Evolutionary conservation across 2,113 vertebrate species (phyloP).

Genomic region (Melanotaenia duboulayi): DNA sequence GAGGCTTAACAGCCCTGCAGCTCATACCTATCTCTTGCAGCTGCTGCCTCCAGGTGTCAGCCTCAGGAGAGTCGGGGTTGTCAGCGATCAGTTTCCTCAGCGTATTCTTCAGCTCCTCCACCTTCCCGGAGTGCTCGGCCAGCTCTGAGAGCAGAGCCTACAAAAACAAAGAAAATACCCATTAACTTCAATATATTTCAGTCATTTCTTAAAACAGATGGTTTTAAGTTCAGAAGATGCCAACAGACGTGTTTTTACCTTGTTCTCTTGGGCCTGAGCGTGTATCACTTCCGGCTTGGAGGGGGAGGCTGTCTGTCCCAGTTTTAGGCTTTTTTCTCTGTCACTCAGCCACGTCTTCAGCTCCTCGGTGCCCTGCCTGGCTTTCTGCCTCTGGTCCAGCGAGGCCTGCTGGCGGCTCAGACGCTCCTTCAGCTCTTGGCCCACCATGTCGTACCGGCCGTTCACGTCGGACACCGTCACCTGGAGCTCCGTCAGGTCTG

Average conservation of each 20-base stretch:
- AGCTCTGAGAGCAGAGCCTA: constrained; percentile 93
- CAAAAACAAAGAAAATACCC: not conserved
- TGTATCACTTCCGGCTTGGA: constrained; percentile 88
- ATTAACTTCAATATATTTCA: too few species aligned
- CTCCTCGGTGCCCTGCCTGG: constrained; percentile 81
- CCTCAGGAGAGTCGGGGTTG: constrained; percentile 93
- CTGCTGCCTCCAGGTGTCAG: constrained; percentile 90
- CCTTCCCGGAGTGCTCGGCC: constrained; percentile 88
- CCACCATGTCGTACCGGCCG: constrained; percentile 86
- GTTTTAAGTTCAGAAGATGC: too few species aligned
- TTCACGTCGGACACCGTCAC: constrained; percentile 90
- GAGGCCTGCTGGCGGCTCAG: constrained; percentile 82
- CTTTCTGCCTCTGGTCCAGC: constrained; percentile 84
- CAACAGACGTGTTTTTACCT: constrained; percentile 81
- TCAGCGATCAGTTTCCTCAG: constrained; percentile 88
- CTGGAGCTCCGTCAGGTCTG: constrained; percentile 97
- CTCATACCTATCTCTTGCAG: constrained; percentile 92
- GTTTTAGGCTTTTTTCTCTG: constrained; percentile 84
- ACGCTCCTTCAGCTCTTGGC: constrained; percentile 82
- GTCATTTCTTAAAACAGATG: not conserved
- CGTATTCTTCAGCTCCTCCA: constrained; percentile 89
- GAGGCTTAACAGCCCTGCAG: constrained; percentile 14
- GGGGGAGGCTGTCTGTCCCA: constrained; percentile 85
- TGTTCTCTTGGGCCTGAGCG: constrained; percentile 93
- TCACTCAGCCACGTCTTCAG: constrained; percentile 72